Base-by-base conservation (phyloP, 2,888 invertebrate genomes). In the Andrena praecox region DNA sequence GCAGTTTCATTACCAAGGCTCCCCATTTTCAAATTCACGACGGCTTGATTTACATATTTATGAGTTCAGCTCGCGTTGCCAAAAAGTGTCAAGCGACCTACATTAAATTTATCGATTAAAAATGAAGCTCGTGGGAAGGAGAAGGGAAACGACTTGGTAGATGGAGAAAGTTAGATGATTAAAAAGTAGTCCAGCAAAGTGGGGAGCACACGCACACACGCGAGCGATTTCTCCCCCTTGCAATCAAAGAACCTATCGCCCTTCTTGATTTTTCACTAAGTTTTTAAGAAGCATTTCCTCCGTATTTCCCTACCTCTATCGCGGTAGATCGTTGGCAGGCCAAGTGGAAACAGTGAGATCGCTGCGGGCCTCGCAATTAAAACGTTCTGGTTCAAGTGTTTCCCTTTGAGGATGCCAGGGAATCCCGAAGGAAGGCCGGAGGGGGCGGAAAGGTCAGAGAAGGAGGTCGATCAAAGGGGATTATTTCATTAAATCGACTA, bases 401-500 rank as follows among this genome's bases (percentile, higher is more conserved):
- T 89, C 91, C 87, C 91, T 92, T 91, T 88, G 90, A 87, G 85
- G 85, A 90, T 87, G 69, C 82, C 85, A 48, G 82, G 56, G 80
- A 68, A 83, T 85, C 78, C 85, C 79, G 83, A 79, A 87, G 86
- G 89, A 85, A 72, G 83, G 81, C 77, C 78, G 78, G 75, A 71
- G 75, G 64, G 67, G 62, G 79, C 16, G 70, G 85, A 86, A 87
- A 89, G 88, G 85, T 86, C 85, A 88, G 87, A 70, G 79, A 74
- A 80, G 79, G 86, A 89, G 87, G 84, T 87, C 91, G 93, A 93
- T 93, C 93, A 93, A 93, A 93, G 93, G 89, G 89, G 90, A 91
- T 93, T 93, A 92, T 93, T 93, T 93, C 93, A 93, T 93, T 93
- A 93, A 92, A 91, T 86, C 90, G 91, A 90, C 90, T 92, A 92